Percentiles rank a stretch among this genome's conserved stretches.
Conservation (phyloP, 2,888 invertebrate species). For the Phengaris arion region DNA sequence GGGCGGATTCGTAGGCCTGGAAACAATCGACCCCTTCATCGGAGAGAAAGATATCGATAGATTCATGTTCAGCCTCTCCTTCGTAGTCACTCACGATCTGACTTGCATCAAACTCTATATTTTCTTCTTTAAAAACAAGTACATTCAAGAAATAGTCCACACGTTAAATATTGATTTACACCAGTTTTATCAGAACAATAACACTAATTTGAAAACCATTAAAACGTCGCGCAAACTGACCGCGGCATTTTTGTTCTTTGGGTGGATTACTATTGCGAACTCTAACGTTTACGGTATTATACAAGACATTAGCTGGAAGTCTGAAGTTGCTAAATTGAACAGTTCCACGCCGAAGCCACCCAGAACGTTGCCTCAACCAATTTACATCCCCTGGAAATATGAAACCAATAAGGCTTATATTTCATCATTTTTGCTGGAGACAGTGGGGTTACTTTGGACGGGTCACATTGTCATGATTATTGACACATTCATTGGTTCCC, state of each 20-base stretch:
- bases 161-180: constrained; percentile 62
- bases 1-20: constrained; percentile 67
- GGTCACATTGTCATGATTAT: constrained; percentile 73
- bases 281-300: constrained; percentile 63
- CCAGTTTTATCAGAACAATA: constrained; percentile 62
- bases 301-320: constrained; percentile 64
- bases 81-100: constrained; percentile 71
- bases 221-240: constrained; percentile 58
- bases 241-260: constrained; percentile 63
- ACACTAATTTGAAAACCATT: constrained; percentile 54
- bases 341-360: constrained; percentile 49
- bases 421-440: constrained; percentile 63
- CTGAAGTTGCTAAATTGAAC: constrained; percentile 52
- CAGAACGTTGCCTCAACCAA: constrained; percentile 66
- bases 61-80: constrained; percentile 73
- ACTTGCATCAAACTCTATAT: constrained; percentile 68
- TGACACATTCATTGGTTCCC: constrained; percentile 69
- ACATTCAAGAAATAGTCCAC: constrained; percentile 64
- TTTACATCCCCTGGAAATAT: constrained; percentile 72
- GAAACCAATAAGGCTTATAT: constrained; percentile 59
- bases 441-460: constrained; percentile 68
- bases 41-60: constrained; percentile 68
- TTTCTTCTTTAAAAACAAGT: constrained; percentile 65
- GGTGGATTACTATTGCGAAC: constrained; percentile 70
- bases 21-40: constrained; percentile 71